Base-by-base conservation (phyloP, 1,140 invertebrate species). In the Liolophura sinensis region DNA sequence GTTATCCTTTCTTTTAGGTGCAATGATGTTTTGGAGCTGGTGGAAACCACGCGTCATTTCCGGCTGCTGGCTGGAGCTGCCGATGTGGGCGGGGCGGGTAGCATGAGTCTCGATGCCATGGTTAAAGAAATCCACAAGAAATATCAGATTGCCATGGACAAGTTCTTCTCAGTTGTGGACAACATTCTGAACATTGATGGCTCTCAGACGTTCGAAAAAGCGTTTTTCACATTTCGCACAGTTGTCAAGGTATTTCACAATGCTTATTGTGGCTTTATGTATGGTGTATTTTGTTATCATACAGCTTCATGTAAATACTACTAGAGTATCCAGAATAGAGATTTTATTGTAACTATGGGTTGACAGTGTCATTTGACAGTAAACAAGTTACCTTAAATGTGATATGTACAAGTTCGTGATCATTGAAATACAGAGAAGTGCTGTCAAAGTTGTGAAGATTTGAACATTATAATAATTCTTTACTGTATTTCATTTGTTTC, bases 11-110 rank as follows among this genome's bases (percentile, higher is more conserved):
- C 18, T 60, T 68, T 15, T 63, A 83, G 84, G 63, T 85, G 84
- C 60, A 85, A 84, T 70, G 84, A 85, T 76, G 82, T 84, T 11
- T 71, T 83, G 47, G 83, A 84, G 61, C 71, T 85, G 24, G 79
- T 84, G 5, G 81, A 84, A 65, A 84, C 84, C 4, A 84, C 82
- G 12, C 66, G 77, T 20, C 83, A 85, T 67, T 85, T 85, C 75
- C 74, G 79, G 24, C 71, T 83, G 27, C 72, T 85, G 24, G 78
- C 84, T 0, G 79, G 75, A 51, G 78, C 82, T 12, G 82, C 81
- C 15, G 78, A 82, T 58, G 76, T 85, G 46, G 84, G 84, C 48
- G 84, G 84, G 1, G 81, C 83, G 50, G 82, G 81, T 16, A 82
- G 74, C 64, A 70, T 72, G 64, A 82, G 79, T 64, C 69, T 84